Conservation (phyloP, 2,888 invertebrate genomes). For the Melieria picta region DNA sequence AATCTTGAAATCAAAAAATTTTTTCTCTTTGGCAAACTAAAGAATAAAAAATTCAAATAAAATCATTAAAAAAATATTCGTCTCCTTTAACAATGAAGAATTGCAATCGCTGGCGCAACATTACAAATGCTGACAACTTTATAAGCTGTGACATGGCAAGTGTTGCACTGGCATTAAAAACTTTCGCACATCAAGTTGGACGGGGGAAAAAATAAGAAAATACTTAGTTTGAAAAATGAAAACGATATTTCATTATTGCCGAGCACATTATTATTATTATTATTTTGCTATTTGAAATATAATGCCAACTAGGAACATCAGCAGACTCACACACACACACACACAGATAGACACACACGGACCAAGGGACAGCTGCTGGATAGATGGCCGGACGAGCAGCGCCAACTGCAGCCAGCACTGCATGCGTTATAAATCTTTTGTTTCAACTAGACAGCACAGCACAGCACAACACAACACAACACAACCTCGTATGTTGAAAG, state of each 20-base stretch:
- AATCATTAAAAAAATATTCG: too few relatives aligned
- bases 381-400: not conserved
- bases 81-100: too few relatives aligned
- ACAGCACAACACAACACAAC: not conserved
- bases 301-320: conserved; percentile 1
- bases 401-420: conserved; percentile 19
- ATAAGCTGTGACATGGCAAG: too few relatives aligned
- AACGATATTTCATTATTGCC: conserved; percentile 19
- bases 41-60: too few relatives aligned
- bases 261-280: conserved; percentile 31
- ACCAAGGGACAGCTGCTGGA: not conserved
- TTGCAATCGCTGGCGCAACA: too few relatives aligned
- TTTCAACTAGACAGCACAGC: conserved; percentile 1
- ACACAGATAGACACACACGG: conserved; percentile 1
- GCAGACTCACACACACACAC: conserved; percentile 8
- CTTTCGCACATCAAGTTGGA: too few relatives aligned
- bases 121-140: too few relatives aligned
- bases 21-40: too few relatives aligned
- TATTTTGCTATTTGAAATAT: conserved; percentile 28
- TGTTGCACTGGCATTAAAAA: too few relatives aligned
- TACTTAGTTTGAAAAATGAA: conserved; percentile 15
- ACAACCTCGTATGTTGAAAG: not conserved
- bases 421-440: conserved; percentile 35
- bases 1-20: too few relatives aligned
- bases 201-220: too few relatives aligned